Evolutionary conservation across 2,888 invertebrate genomes (phyloP).

Genomic region (Torymus texanus): DNA sequence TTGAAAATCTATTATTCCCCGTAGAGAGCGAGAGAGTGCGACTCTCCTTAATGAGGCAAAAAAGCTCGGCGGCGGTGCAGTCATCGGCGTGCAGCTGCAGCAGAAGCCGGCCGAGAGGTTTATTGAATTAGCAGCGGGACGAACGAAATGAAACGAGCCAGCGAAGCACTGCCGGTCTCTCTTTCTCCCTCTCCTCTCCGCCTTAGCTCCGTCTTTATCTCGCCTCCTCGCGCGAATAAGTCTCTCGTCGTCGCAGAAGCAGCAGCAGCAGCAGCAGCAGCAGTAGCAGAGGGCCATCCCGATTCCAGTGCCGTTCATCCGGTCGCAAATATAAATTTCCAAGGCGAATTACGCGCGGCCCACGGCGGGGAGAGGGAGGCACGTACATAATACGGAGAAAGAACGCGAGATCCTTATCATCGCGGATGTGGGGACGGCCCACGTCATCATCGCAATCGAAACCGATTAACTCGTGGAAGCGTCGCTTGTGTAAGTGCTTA

Average conservation of each 20-base stretch:
- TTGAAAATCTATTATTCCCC: slow-evolving; percentile 68
- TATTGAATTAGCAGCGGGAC: slow-evolving; percentile 49
- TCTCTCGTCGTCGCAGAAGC: slow-evolving; percentile 1
- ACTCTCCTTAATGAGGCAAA: slow-evolving; percentile 63
- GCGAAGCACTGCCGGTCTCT: not conserved
- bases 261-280: no score
- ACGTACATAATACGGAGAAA: no score
- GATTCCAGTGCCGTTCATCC: slow-evolving; percentile 35
- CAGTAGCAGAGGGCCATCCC: slow-evolving; percentile 2
- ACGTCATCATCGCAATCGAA: slow-evolving; percentile 52
- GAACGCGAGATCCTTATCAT: slow-evolving; percentile 50
- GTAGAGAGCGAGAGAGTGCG: slow-evolving; percentile 49
- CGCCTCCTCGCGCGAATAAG: slow-evolving; percentile 35
- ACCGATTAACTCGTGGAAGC: slow-evolving; percentile 48
- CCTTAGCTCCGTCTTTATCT: slow-evolving; percentile 20
- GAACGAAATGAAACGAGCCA: slow-evolving; percentile 34
- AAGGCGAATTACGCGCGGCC: slow-evolving; percentile 41
- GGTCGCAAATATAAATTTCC: slow-evolving; percentile 50
- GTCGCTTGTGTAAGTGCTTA: slow-evolving; percentile 19
- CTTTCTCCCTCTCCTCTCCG: not conserved
- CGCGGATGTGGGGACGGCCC: slow-evolving; percentile 34
- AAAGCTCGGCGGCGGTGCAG: slow-evolving; percentile 50
- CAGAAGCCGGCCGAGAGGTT: slow-evolving; percentile 35
- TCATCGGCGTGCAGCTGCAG: slow-evolving; percentile 41
- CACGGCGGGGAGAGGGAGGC: slow-evolving; percentile 15